These are phyloP conservation scores for Gorsachius goisagi DNA, from an alignment of 2,113 vertebrate species.

Conservation along the genomic window DNA sequence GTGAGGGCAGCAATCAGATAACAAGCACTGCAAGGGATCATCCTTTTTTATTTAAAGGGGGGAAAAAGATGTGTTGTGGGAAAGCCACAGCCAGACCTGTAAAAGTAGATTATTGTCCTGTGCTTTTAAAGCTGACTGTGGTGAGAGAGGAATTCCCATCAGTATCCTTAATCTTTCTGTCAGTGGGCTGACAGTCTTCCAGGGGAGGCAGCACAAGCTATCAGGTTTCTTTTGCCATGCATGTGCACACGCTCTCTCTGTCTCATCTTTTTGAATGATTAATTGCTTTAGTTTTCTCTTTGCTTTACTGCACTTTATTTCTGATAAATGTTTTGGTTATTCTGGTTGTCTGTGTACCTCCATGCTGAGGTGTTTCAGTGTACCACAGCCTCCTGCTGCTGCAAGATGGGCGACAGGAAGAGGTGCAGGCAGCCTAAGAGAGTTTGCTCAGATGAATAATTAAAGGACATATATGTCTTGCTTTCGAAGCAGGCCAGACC, in stretches of 20 bases:
- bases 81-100: neutral
- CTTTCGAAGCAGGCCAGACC: neutral
- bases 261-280: neutral
- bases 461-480: neutral
- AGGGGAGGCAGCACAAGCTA: neutral
- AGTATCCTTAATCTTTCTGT: slow-evolving; percentile 6
- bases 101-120: neutral
- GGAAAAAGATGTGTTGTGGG: neutral
- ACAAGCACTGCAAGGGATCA: neutral
- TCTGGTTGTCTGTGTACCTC: neutral
- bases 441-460: slow-evolving; percentile 28
- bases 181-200: neutral
- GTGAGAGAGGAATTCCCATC: slow-evolving; percentile 30
- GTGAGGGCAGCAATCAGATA: slow-evolving; percentile 13
- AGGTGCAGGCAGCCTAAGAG: neutral
- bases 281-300: neutral
- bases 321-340: neutral
- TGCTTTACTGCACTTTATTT: neutral
- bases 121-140: neutral
- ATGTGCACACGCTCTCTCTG: neutral
- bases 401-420: neutral
- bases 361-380: neutral
- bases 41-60: neutral
- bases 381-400: neutral
- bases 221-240: neutral